Evolutionary conservation across 2,113 vertebrate genomes (phyloP), one percentile per base, ranked within the genome.

Genomic region (Gyps fulvus): DNA sequence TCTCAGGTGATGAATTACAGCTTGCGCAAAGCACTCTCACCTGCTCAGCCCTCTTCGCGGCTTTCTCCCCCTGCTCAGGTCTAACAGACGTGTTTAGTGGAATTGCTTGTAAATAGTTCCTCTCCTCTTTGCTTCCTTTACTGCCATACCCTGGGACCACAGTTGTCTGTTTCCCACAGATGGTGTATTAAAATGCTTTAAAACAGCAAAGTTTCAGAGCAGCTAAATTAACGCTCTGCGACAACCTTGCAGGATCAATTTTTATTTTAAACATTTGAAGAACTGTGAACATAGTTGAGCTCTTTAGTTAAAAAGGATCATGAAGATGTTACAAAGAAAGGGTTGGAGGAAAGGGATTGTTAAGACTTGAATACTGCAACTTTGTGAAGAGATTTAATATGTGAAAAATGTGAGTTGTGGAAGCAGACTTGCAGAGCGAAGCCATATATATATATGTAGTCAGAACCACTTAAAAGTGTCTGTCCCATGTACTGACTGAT

Each of bases 401-500:
- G 18, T 42, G 32, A 82, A 94, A 92, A 87, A 82, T 18, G 3
- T 31, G 26, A 66, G 8, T 5, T 78, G 25, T n/a, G 27, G 34
- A 73, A 84, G 34, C 5, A 81, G 43, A 43, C 17, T 23, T 57
- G 40, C 27, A 71, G 21, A 66, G n/a, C 47, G 66, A 82, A 71
- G 6, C 9, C 11, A 14, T 54, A 54, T 54, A 52, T 47, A 47
- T 16, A 29, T 54, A 32, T 26, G 13, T 3, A 43, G 52, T 67
- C 20, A 87, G 21, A 82, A 71, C 3, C 3, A n/a, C 32, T 54
- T 77, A 26, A 81, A 81, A 90, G 63, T 27, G 1, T 27, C n/a
- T 89, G 3, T 66, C 13, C 2, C 21, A 49, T 0, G 0, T 71
- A 20, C 38, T 73, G 38, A 29, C 18, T 58, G 22, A 38, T 21